phyloP scores from a whole-genome alignment of 1,140 invertebrate genomes.

The Branchinecta lynchi region DNA sequence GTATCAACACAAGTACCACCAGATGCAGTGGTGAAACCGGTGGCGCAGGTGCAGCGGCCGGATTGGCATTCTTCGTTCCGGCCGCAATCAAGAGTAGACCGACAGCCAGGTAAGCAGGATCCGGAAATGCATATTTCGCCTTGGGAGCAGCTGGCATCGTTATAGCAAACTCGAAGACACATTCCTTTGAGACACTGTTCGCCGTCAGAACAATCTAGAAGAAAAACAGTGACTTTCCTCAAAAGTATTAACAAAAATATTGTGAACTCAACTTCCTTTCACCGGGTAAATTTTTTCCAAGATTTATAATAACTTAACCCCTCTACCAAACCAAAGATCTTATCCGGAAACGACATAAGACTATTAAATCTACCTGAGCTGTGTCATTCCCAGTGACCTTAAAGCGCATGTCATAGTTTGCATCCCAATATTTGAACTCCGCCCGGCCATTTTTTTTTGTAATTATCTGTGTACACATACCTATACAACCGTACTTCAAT shows the following conservation, averaged over 20 bases:
- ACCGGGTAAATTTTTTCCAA: background rate
- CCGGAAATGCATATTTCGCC: constrained; percentile 76
- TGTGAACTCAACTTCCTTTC: background rate
- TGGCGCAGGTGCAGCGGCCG: constrained; percentile 50
- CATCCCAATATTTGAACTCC: too few species aligned
- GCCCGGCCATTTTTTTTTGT: too few species aligned
- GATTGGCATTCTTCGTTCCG: constrained; percentile 58
- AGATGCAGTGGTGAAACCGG: constrained; percentile 48
- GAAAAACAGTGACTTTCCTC: background rate
- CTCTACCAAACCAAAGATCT: too few species aligned
- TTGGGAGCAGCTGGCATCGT: constrained; percentile 68
- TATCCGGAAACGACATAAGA: too few species aligned
- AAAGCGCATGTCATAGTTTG: too few species aligned
- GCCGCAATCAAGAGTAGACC: constrained; percentile 59
- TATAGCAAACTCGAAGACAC: constrained; percentile 69
- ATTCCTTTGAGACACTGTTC: constrained; percentile 61
- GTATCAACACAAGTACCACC: constrained; percentile 47
- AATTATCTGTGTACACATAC: too few species aligned
- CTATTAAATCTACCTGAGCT: too few species aligned
- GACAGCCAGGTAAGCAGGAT: constrained; percentile 62
- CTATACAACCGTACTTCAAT: too few species aligned
- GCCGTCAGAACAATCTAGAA: constrained; percentile 35
- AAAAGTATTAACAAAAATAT: background rate
- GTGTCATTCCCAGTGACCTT: too few species aligned
- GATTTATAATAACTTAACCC: too few species aligned